A percentile compares a stretch with the other conserved stretches of the same genome.
Conservation (phyloP, 35 echinoderm and acorn worm species). For the Chiridota heheva region DNA sequence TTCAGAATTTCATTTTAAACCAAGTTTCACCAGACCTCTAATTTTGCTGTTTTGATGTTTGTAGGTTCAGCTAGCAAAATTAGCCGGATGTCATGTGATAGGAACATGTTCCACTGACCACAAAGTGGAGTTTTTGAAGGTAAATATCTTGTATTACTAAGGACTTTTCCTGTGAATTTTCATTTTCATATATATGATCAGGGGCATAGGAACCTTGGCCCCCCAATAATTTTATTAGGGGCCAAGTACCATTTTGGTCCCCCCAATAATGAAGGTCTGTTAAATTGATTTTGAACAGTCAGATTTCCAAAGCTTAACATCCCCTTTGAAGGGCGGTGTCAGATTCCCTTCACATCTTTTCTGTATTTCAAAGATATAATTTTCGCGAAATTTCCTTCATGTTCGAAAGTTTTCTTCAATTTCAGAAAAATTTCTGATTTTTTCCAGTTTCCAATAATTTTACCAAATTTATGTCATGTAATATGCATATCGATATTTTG, state of each 20-base stretch:
- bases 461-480: too few relatives aligned
- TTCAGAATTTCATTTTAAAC: not conserved
- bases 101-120: constrained; percentile 82
- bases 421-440: too few relatives aligned
- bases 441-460: too few relatives aligned
- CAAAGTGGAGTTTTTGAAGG: constrained; percentile 86
- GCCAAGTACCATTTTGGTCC: too few relatives aligned
- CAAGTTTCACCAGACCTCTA: not conserved
- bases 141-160: constrained; percentile 11
- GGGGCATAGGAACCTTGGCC: too few relatives aligned
- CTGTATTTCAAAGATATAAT: not conserved
- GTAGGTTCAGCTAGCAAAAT: constrained; percentile 84
- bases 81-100: constrained; percentile 88
- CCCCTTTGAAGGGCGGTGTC: not conserved
- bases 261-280: too few relatives aligned
- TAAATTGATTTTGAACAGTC: not conserved
- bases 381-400: not conserved
- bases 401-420: too few relatives aligned
- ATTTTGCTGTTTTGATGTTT: not conserved
- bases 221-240: too few relatives aligned
- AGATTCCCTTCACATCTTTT: not conserved
- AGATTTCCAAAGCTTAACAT: not conserved
- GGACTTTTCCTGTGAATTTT: too few relatives aligned
- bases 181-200: too few relatives aligned
- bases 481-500: too few relatives aligned